Evolutionary conservation across 2,888 invertebrate genomes (phyloP), one percentile per base, ranked within the genome.

Genomic region (Xanthorhoe designata): DNA sequence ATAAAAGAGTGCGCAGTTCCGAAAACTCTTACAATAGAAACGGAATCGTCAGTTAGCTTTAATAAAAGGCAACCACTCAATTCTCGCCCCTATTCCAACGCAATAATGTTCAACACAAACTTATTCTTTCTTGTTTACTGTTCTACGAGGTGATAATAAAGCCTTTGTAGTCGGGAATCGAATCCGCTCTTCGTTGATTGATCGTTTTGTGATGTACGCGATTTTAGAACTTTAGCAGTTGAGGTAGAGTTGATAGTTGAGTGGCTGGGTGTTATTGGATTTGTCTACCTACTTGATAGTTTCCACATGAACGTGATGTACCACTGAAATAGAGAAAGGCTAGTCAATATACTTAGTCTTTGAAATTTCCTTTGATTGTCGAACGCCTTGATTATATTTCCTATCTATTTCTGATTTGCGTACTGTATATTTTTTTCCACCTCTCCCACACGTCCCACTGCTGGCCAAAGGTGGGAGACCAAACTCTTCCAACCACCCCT

Each of bases 121-220:
- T 24, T 56, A 45, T 47, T 63, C 55, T 51, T 32, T 29, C 32
- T 32, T 64, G 64, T 68, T 64, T 64, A 64, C 60, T 63, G 50
- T 58, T 52, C 45, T 58, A 29, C 50, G 19, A 59, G 59, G 62
- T 60, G 60, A 67, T 67, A 56, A 68, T 64, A 66, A 64, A 60
- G 60, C 61, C 56, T 64, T 68, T 68, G 64, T 68, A 56, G 52
- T 53, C 63, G 60, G 35, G 53, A 68, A 68, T 68, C 52, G 67
- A 68, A 64, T 64, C 57, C 60, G 56, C 55, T 32, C 53, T 59
- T 50, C 19, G 61, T 64, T 68, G 67, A 68, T 68, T 64, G 64
- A 68, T 68, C 64, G 42, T 32, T 15, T 47, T 8, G 3, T 24
- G 45, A 52, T 53, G 18, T 53, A 54, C 29, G 24, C 51, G 45